Percentiles rank a stretch among this genome's conserved stretches.
Evolutionary conservation across 2,888 invertebrate species (phyloP).

Genomic region (Amaurobius ferox): DNA sequence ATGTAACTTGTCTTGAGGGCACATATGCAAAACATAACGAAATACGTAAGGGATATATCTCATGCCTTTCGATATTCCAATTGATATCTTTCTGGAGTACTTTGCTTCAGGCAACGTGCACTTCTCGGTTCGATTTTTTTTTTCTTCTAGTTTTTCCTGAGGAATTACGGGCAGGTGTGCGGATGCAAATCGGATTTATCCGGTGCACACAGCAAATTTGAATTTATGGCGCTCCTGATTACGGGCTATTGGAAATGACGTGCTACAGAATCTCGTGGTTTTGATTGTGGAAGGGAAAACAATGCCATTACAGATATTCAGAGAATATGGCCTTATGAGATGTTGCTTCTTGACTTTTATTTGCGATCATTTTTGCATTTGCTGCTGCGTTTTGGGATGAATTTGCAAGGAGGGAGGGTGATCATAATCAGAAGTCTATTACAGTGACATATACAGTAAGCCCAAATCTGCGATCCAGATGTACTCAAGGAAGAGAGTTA

Average conservation of each 20-base stretch:
- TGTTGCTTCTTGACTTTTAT: not conserved
- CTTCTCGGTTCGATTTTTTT: not conserved
- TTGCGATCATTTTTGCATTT: not conserved
- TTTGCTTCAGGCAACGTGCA: slow-evolving; percentile 24
- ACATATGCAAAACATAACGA: slow-evolving; percentile 56
- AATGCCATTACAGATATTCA: slow-evolving; percentile 6
- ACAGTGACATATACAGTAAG: no score
- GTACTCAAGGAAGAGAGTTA: slow-evolving; percentile 3
- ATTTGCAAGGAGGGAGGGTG: no score
- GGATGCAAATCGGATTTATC: slow-evolving; percentile 68
- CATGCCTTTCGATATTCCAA: slow-evolving; percentile 38
- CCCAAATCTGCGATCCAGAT: not conserved
- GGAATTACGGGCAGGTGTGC: slow-evolving; percentile 67
- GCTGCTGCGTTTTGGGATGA: not conserved
- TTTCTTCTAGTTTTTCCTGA: not conserved
- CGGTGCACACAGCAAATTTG: slow-evolving; percentile 42
- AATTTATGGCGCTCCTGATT: slow-evolving; percentile 69
- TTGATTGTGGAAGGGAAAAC: not conserved
- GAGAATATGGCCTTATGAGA: not conserved
- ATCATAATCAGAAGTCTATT: no score
- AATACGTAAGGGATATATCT: slow-evolving; percentile 53
- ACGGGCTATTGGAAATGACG: slow-evolving; percentile 67
- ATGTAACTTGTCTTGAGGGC: slow-evolving; percentile 33
- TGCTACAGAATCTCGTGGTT: not conserved
- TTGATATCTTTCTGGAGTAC: slow-evolving; percentile 56